Percentiles rank a stretch among this genome's conserved stretches.
phyloP scores from a whole-genome alignment of 2,888 invertebrate genomes.

The Nemapogon koenigi region DNA sequence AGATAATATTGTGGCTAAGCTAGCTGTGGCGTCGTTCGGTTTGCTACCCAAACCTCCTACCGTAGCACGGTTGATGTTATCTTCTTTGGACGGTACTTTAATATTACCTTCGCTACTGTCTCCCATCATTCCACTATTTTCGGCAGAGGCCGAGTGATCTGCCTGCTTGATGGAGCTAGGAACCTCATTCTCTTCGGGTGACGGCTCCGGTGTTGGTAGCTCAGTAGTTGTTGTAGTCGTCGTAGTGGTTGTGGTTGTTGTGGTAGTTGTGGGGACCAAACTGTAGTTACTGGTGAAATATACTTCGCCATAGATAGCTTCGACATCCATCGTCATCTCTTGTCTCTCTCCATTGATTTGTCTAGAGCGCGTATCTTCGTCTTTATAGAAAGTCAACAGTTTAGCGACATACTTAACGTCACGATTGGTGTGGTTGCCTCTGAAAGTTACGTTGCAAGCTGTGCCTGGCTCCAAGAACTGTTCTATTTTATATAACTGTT shows the following conservation, averaged over 20 bases:
- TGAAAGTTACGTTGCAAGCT: conserved; percentile 80
- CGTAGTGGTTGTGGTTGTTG: conserved; percentile 64
- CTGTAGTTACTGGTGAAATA: conserved; percentile 80
- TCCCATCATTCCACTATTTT: conserved; percentile 34
- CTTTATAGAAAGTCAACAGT: conserved; percentile 72
- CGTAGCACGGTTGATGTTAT: conserved; percentile 37
- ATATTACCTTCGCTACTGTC: conserved; percentile 36
- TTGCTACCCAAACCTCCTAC: conserved; percentile 43
- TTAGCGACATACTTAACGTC: conserved; percentile 79
- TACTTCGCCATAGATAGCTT: conserved; percentile 75
- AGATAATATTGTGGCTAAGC: conserved; percentile 26
- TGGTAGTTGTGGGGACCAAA: conserved; percentile 78
- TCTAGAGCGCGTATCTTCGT: conserved; percentile 64
- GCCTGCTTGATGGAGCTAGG: conserved; percentile 35
- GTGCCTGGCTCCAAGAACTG: conserved; percentile 78
- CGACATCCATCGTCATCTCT: conserved; percentile 74
- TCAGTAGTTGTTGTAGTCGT: conserved; percentile 67
- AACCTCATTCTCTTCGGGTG: conserved; percentile 47
- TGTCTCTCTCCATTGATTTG: conserved; percentile 68
- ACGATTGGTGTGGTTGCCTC: conserved; percentile 74
- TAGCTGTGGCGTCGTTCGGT: conserved; percentile 27
- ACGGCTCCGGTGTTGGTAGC: conserved; percentile 51
- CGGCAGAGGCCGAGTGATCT: conserved; percentile 29
- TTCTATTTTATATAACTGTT: conserved; percentile 66
- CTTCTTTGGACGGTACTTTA: conserved; percentile 38